phyloP scores from a whole-genome alignment of 2,113 vertebrate species.

The Rhabdornis inornatus region DNA sequence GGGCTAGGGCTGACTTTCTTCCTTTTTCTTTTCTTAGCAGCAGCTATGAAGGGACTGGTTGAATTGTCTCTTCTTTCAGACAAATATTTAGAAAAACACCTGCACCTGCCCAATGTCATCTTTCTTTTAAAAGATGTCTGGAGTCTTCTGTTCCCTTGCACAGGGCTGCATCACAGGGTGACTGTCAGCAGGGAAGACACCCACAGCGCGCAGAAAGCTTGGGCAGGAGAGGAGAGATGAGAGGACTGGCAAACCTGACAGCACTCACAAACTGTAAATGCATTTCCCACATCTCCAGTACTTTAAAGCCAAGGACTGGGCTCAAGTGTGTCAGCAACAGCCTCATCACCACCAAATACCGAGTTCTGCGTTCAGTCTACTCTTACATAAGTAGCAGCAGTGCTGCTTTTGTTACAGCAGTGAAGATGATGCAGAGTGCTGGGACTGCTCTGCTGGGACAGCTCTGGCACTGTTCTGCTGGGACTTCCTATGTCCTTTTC shows the following conservation, averaged over 20 bases:
- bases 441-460: neutral
- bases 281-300: neutral
- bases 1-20: neutral
- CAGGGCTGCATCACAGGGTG: neutral
- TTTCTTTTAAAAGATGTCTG: neutral
- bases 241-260: neutral
- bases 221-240: neutral
- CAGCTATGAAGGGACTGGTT: neutral
- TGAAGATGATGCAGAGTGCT: neutral
- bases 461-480: neutral
- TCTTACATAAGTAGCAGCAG: neutral
- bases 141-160: neutral
- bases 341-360: neutral
- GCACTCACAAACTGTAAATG: neutral
- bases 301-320: neutral
- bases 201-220: neutral
- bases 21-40: neutral
- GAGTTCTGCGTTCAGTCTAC: neutral
- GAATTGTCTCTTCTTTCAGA: neutral
- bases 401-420: neutral
- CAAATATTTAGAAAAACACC: neutral
- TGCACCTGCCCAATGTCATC: neutral
- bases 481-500: neutral
- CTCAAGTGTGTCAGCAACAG: neutral
- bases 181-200: neutral